Conservation (phyloP, 2,113 vertebrate species). For the Halcyon senegalensis region DNA sequence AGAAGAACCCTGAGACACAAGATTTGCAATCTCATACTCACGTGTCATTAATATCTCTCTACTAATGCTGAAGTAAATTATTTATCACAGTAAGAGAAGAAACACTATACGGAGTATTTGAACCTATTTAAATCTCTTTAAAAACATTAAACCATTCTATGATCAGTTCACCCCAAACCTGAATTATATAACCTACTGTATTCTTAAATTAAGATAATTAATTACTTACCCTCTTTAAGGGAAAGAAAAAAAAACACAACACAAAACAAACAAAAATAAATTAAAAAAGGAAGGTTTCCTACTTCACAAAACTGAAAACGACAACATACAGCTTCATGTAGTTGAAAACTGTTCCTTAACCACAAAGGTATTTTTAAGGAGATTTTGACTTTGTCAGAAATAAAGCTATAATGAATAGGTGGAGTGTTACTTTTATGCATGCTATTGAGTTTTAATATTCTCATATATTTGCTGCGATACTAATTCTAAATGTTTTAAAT, state of each 20-base stretch:
- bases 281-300: neutral
- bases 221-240: neutral
- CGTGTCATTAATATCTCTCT: neutral
- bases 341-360: constrained; percentile 27
- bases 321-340: neutral
- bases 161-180: neutral
- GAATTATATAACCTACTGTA: neutral
- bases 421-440: neutral
- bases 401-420: neutral
- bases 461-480: neutral
- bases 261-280: too few relatives aligned
- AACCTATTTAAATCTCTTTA: neutral
- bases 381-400: constrained; percentile 47
- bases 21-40: neutral
- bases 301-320: neutral
- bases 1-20: neutral
- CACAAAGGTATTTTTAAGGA: constrained; percentile 51
- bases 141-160: neutral
- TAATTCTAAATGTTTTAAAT: constrained; percentile 4
- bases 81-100: neutral
- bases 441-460: constrained; percentile 1
- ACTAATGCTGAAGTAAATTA: neutral
- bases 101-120: neutral
- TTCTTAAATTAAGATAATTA: neutral
- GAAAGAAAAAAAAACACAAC: neutral